Conservation (phyloP, 2,797 vertebrate species). For the Alauda arvensis region DNA sequence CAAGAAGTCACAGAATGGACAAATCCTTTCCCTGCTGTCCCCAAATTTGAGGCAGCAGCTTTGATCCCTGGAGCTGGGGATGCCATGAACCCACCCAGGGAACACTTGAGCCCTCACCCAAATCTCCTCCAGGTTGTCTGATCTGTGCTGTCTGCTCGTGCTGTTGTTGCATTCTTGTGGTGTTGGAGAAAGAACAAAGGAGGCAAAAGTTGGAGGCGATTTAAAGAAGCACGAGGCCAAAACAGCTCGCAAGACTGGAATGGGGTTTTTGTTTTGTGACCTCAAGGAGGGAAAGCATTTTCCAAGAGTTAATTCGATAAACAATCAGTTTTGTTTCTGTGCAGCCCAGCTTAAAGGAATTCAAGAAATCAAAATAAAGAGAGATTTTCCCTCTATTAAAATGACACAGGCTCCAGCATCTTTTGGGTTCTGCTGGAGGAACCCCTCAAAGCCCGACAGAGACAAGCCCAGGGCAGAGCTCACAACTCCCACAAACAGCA, state of each 20-base stretch:
- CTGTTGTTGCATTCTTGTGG: slow-evolving; percentile 61
- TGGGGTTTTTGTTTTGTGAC: slow-evolving; percentile 2
- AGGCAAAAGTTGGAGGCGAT: slow-evolving; percentile 29
- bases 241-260: slow-evolving; percentile 25
- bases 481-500: background rate
- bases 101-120: slow-evolving; percentile 3
- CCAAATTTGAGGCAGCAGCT: background rate
- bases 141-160: slow-evolving; percentile 53
- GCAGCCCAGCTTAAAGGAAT: slow-evolving; percentile 49
- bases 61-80: background rate
- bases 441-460: background rate
- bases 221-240: slow-evolving; percentile 34
- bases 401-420: background rate
- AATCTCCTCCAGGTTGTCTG: slow-evolving; percentile 33
- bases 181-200: slow-evolving; percentile 62
- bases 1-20: background rate
- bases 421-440: background rate
- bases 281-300: slow-evolving; percentile 49
- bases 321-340: slow-evolving; percentile 53
- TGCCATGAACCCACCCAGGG: background rate
- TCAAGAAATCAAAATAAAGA: slow-evolving; percentile 53
- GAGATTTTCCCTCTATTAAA: slow-evolving; percentile 30
- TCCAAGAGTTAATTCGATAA: slow-evolving; percentile 66
- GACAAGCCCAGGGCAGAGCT: background rate
- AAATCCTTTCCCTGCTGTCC: background rate